Evolutionary conservation across 2,888 invertebrate species (phyloP), one percentile per base, ranked within the genome.

Genomic region (Crepidodera aurea): DNA sequence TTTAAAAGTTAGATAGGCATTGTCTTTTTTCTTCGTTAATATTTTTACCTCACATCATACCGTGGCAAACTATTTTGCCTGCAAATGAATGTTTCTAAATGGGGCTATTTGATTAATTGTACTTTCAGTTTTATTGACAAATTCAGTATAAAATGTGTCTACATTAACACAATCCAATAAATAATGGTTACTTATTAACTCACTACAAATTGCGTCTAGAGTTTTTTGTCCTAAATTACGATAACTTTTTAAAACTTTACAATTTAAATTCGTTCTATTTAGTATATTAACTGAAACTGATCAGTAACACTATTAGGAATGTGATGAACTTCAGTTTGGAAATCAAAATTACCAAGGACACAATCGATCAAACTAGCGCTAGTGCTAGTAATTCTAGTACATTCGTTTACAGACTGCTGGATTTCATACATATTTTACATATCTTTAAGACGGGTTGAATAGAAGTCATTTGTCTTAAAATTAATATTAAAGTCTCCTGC

Each of bases 351-450:
- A 19, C 37, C 22, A 37, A 51, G 16, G 5, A 51, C 51, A 51
- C 18, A 51, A 51, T 51, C 51, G 19, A 51, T 19, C n/a, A 51
- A 51, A 22, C 19, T 51, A 34, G 37, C 12, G 29, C 32, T 50
- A 50, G 2, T 37, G 37, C 34, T 51, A 37, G 37, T 37, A 12
- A 51, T 51, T 51, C 37, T 37, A 18, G 51, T 51, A 51, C 51
- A 51, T 51, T 37, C 37, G 15, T 37, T 16, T 4, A 51, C 19
- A 37, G 37, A 19, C 7, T 51, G 34, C 22, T 19, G 34, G 7
- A 51, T 51, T 19, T 18, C 37, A 51, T 37, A 51, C 37, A 51
- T 29, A 13, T 51, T 51, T 32, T 34, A 16, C 34, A 37, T 5
- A 37, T 51, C 18, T 51, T 37, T 37, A n/a, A 51, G 1, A 15